These are phyloP conservation scores for Pyrocoelia pectoralis DNA, from an alignment of 2,888 invertebrate species.

Conservation along the genomic window DNA sequence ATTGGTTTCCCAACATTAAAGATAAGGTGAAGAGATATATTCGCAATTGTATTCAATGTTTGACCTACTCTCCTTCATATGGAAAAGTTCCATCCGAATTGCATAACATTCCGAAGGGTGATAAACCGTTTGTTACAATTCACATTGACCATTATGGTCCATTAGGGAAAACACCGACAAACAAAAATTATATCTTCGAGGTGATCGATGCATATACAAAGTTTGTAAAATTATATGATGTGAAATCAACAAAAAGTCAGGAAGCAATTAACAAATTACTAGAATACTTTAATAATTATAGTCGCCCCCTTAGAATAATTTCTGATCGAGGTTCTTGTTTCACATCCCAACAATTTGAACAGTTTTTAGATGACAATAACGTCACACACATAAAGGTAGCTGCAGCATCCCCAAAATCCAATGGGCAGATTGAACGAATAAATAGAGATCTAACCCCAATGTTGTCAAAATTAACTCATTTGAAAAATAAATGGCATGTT, in stretches of 20 bases:
- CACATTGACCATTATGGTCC: slow-evolving; percentile 9
- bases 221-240: background rate
- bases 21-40: background rate
- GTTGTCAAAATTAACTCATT: background rate
- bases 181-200: background rate
- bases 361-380: slow-evolving; percentile 33
- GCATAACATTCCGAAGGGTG: slow-evolving; percentile 9
- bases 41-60: background rate
- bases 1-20: slow-evolving; percentile 9
- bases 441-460: slow-evolving; percentile 17
- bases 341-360: slow-evolving; percentile 42
- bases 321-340: slow-evolving; percentile 46
- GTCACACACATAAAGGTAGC: slow-evolving; percentile 33
- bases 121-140: background rate
- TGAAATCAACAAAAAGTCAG: background rate
- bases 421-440: slow-evolving; percentile 46
- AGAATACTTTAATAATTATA: slow-evolving; percentile 23
- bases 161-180: background rate
- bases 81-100: background rate
- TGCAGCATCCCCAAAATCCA: slow-evolving; percentile 43
- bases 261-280: background rate
- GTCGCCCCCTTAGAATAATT: slow-evolving; percentile 38
- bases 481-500: background rate
- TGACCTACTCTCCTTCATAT: background rate
- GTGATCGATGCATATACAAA: slow-evolving; percentile 5